Percentiles rank a stretch among this genome's conserved stretches.
These are phyloP conservation scores for Parus major DNA, from an alignment of 2,113 vertebrate species.

Conservation along the genomic window DNA sequence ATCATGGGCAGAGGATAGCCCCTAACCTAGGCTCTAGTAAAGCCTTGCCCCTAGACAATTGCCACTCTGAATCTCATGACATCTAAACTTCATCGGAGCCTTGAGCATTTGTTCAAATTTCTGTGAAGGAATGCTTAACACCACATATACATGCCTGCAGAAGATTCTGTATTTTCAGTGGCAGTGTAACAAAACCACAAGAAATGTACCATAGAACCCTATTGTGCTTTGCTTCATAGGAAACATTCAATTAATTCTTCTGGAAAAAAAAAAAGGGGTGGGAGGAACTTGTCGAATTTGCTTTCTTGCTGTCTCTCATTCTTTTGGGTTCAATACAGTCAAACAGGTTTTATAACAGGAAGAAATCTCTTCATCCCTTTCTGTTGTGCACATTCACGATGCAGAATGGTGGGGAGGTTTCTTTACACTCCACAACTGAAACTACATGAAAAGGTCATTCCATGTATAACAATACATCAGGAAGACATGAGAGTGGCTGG, in stretches of 20 bases:
- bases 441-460: background rate
- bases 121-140: background rate
- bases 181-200: background rate
- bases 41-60: background rate
- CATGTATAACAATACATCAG: background rate
- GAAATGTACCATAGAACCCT: background rate
- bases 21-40: background rate
- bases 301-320: background rate
- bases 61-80: background rate
- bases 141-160: background rate
- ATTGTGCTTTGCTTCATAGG: background rate
- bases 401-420: background rate
- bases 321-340: background rate
- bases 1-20: background rate
- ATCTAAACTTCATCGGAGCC: background rate
- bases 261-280: background rate
- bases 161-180: background rate
- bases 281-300: background rate
- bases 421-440: background rate
- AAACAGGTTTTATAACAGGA: background rate
- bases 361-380: background rate
- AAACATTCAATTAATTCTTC: conserved; percentile 29
- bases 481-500: background rate
- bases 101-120: background rate
- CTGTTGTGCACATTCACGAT: background rate